Evolutionary conservation across 2,113 vertebrate species (phyloP).

Genomic region (Coryphaenoides rupestris): DNA sequence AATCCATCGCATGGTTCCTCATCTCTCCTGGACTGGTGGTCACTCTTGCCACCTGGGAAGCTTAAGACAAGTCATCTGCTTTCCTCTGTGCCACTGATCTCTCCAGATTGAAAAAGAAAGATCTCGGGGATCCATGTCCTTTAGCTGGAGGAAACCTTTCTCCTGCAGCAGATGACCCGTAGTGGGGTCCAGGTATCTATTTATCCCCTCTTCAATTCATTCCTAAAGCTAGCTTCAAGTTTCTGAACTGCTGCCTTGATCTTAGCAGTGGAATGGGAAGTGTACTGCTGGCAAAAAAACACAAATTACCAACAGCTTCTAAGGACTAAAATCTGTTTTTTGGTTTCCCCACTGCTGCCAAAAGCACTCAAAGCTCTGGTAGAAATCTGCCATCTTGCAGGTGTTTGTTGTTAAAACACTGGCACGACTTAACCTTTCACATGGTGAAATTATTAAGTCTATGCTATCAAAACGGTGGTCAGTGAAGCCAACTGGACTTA

Average conservation of each 20-base stretch:
- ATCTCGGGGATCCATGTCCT: neutral
- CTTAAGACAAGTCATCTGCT: conserved; percentile 2
- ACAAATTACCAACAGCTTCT: conserved; percentile 1
- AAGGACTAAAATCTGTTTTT: neutral
- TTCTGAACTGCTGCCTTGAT: neutral
- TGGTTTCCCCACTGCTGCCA: neutral
- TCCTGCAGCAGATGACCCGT: neutral
- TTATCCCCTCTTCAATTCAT: too few relatives aligned
- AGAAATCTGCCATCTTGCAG: neutral
- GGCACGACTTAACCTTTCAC: neutral
- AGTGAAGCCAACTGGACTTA: neutral
- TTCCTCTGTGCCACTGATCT: too few relatives aligned
- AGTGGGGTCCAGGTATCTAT: too few relatives aligned
- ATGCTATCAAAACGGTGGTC: too few relatives aligned
- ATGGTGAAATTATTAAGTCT: neutral
- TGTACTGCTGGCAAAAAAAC: neutral
- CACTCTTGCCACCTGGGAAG: neutral
- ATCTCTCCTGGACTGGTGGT: too few relatives aligned
- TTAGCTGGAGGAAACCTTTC: neutral
- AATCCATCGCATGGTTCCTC: too few relatives aligned
- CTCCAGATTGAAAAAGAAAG: too few relatives aligned
- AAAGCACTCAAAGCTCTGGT: neutral
- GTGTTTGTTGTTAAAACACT: neutral
- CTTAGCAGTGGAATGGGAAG: neutral
- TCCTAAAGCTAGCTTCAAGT: too few relatives aligned